Evolutionary conservation across 2,888 invertebrate species (phyloP), one percentile per base, ranked within the genome.

Genomic region (Lissocephala sabroskyi): DNA sequence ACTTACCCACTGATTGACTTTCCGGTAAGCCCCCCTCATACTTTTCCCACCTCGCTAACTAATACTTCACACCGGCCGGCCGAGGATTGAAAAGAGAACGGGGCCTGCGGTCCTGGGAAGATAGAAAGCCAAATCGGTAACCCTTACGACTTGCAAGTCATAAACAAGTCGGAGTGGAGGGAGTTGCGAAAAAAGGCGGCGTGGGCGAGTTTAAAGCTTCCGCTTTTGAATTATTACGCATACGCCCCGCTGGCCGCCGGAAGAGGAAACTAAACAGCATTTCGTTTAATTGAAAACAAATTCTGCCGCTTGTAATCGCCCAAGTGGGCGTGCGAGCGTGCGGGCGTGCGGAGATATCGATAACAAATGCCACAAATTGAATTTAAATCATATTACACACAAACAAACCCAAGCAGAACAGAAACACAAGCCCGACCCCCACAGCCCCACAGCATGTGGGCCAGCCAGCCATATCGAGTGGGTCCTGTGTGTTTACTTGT

Each of bases 231-330:
- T 65, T 73, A 68, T 68, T 68, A 57, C 77, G 62, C 48, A 68
- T 65, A 65, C 66, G 70, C 56, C 65, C 61, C 60, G 56, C 52
- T 49, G 57, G 48, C 29, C 49, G 7, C 35, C 5, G 6, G 3
- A 13, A 33, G 4, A 5, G 16, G 40, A 46, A 40, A 48, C 49
- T 47, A 56, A 37, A 44, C 52, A 62, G 70, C 50, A 62, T 52
- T 56, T 65, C n/a, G 66, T 68, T 65, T 70, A 70, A 76, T 70
- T 70, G 75, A 70, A 77, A 70, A 76, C 77, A 70, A 77, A 70
- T 70, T 70, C 70, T 52, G 65, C 71, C 56, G 71, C 68, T 57
- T 74, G 68, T 74, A 70, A 62, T 74, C 62, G 53, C 52, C 40
- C 49, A 45, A 40, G 45, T 19, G 45, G 29, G 18, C 1, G 41